Evolutionary conservation across 2,888 invertebrate species (phyloP), one percentile per base, ranked within the genome.

Genomic region (Ochlodes sylvanus): DNA sequence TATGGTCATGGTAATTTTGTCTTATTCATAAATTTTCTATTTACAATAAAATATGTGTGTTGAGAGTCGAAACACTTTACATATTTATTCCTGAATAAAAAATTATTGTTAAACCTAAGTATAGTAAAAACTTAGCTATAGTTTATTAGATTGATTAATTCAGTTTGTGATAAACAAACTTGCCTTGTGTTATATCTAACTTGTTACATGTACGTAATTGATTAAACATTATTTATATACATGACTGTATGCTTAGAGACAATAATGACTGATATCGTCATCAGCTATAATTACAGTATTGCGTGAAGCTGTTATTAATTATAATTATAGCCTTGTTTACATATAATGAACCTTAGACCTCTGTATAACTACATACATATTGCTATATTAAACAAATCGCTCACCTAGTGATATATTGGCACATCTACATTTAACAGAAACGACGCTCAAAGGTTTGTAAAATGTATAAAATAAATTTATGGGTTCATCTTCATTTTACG

Each of bases 241-340:
- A 27, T 5, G 27, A 27, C n/a, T 32, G 38, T 38, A 32, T 54
- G 17, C 56, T 12, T 56, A 38, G 57, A 42, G 21, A 42, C 21
- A 58, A 42, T 58, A 44, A 60, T 27, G 32, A 44, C 21, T 9
- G 44, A 41, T 58, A 42, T 60, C 42, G 27, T 42, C 60, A 60
- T 60, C 21, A 32, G 44, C 60, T 60, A 44, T 44, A 60, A 60
- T 60, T 41, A 58, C 58, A 60, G 44, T 27, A 41, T 60, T 60
- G 60, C 44, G 60, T 60, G 44, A 60, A 60, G 27, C 54, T 27
- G 54, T 44, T 60, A 57, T 60, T 60, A 60, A 60, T 60, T 54
- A 32, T 27, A 54, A 32, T 54, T 44, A 60, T 60, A 60, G 60
- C 15, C 60, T 58, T 58, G 42, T 58, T 58, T 58, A 58, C 42